phyloP scores from a whole-genome alignment of 1,140 invertebrate species.

The Muscidifurax raptorellus region DNA sequence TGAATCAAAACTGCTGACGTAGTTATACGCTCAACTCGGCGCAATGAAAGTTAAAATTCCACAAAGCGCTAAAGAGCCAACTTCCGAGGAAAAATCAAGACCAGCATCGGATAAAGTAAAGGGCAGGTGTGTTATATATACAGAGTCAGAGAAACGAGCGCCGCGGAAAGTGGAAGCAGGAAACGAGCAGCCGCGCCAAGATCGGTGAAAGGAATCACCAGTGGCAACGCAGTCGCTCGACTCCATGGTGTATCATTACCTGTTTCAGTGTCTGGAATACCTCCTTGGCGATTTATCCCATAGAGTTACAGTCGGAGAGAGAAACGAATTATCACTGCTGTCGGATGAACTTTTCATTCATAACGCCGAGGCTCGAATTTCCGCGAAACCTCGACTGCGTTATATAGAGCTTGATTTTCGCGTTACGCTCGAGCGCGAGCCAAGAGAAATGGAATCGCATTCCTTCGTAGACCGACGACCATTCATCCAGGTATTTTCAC shows the following conservation, averaged over 20 bases:
- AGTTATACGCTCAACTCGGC: too few species aligned
- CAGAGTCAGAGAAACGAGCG: too few species aligned
- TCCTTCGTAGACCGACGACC: background rate
- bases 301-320: background rate
- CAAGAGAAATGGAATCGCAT: background rate
- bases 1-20: background rate
- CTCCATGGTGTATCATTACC: background rate
- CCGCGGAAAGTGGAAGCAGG: background rate
- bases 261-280: background rate
- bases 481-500: background rate
- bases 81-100: background rate
- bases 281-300: background rate
- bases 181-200: background rate
- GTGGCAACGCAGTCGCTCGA: background rate
- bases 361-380: background rate
- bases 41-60: background rate
- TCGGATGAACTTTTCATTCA: background rate
- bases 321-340: background rate
- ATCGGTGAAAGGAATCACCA: background rate
- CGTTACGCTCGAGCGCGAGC: slow-evolving; percentile 17
- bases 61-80: background rate
- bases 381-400: background rate
- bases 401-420: slow-evolving; percentile 24
- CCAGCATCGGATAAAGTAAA: background rate
- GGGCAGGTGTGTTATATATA: background rate